A percentile compares a stretch with the other conserved stretches of the same genome.
Evolutionary conservation across 2,113 vertebrate species (phyloP).

Genomic region (Mystacornis crossleyi): DNA sequence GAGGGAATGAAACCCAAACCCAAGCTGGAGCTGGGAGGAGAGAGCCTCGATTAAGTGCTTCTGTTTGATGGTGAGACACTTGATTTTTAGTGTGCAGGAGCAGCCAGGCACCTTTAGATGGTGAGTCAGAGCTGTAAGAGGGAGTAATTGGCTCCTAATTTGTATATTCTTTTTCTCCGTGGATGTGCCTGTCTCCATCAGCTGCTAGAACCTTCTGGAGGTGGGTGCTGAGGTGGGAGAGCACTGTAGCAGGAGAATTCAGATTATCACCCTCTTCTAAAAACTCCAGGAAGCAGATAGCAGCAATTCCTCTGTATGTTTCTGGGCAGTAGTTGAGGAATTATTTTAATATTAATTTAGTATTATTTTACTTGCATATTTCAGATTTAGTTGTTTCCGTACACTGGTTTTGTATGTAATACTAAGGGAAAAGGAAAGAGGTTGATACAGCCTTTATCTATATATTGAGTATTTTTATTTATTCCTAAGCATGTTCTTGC

Average conservation of each 20-base stretch:
- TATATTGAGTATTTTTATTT: background rate
- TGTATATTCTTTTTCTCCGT: background rate
- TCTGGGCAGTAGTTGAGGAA: background rate
- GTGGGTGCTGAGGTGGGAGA: background rate
- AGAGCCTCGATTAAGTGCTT: background rate
- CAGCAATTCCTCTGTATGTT: background rate
- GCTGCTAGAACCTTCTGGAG: background rate
- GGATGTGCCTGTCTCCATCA: background rate
- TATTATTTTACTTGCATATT: background rate
- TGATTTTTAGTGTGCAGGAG: background rate
- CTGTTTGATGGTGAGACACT: background rate
- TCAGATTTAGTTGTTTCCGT: background rate
- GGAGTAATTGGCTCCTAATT: background rate
- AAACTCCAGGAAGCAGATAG: background rate
- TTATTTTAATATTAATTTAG: background rate
- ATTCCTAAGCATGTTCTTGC: background rate
- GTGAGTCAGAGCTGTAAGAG: background rate
- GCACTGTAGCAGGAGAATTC: background rate
- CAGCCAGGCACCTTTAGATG: background rate
- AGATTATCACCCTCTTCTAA: background rate
- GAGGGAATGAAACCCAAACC: background rate
- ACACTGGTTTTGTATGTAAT: background rate
- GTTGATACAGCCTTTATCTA: background rate
- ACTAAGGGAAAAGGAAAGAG: background rate
- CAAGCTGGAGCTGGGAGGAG: background rate